Evolutionary conservation across 2,797 vertebrate species (phyloP), one percentile per base, ranked within the genome.

Genomic region (Sandelia bainsii): DNA sequence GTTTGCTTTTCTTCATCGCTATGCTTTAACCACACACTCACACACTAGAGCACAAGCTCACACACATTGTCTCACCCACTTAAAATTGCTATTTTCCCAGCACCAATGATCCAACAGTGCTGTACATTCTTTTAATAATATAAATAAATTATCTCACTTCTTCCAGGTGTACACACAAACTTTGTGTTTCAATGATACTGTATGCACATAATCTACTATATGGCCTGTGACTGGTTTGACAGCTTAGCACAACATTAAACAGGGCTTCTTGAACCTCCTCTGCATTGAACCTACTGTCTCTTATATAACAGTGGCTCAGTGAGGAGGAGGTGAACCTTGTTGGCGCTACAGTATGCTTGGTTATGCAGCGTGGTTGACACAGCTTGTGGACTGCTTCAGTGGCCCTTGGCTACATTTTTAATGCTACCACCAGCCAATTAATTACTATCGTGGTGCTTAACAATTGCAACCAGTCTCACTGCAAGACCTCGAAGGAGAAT

Each of bases 301-400:
- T 79, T 76, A 34, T 70, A 50, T 50, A 68, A 63, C 62, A 67
- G 42, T 60, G 62, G 53, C 59, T 77, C 22, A n/a, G 51, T 65
- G 79, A 60, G 69, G 63, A 20, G 60, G 81, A 83, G 65, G 70
- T 56, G 46, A 83, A 68, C 67, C 70, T 77, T 66, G 45, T 51
- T 61, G 62, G 48, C 27, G 60, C 85, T 37, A 32, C 29, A 32
- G 29, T 83, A 76, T 85, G 56, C 89, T 90, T 89, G 83, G 83
- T 69, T 82, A 77, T 69, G 75, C 72, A 57, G 71, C 72, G 60
- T 32, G 16, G 14, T 46, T 69, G 70, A 68, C 72, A 71, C 19
- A 54, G 63, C 56, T 70, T 52, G 69, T 57, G 34, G 73, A 85
- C 72, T 60, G 78, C 73, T 75, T 72, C 62, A 79, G 25, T 79